Conservation (phyloP, 1,140 invertebrate species). For the Coelopa frigida region DNA sequence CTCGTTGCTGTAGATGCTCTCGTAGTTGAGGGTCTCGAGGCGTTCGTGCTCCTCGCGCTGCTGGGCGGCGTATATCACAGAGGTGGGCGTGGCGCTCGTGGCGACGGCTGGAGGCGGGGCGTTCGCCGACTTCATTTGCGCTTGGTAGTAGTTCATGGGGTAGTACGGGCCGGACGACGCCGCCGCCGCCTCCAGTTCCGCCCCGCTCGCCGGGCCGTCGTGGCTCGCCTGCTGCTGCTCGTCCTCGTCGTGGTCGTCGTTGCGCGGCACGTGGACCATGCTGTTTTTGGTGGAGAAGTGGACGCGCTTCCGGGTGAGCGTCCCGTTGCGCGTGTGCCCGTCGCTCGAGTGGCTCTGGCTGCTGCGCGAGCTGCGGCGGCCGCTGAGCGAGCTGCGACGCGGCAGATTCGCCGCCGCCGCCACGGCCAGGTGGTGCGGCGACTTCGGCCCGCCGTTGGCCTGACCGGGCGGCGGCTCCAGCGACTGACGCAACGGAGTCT, state of each 20-base stretch:
- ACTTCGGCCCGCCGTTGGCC: background rate
- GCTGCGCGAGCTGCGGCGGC: conserved; percentile 14
- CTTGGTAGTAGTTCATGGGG: conserved; percentile 9
- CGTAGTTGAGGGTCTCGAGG: conserved; percentile 28
- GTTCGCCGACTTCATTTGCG: background rate
- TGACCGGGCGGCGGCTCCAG: background rate
- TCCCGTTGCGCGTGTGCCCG: conserved; percentile 10
- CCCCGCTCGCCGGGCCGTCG: background rate
- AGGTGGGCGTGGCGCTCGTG: background rate
- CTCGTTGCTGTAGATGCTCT: conserved; percentile 51
- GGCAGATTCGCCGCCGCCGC: conserved; percentile 16
- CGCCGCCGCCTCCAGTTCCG: conserved; percentile 1
- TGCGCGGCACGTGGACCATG: conserved; percentile 38
- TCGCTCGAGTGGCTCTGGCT: conserved; percentile 16
- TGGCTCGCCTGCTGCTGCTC: conserved; percentile 6
- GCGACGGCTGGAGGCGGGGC: background rate
- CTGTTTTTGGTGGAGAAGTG: conserved; percentile 44
- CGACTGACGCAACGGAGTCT: conserved; percentile 12
- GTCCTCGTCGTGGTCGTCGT: conserved; percentile 24
- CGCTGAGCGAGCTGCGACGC: conserved; percentile 24
- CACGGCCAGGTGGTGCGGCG: conserved; percentile 10
- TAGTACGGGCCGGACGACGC: conserved; percentile 4
- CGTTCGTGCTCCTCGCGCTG: conserved; percentile 1
- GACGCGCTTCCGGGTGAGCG: conserved; percentile 32
- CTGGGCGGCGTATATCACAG: background rate